Evolutionary conservation across 2,888 invertebrate species (phyloP).

Genomic region (Boloria selene): DNA sequence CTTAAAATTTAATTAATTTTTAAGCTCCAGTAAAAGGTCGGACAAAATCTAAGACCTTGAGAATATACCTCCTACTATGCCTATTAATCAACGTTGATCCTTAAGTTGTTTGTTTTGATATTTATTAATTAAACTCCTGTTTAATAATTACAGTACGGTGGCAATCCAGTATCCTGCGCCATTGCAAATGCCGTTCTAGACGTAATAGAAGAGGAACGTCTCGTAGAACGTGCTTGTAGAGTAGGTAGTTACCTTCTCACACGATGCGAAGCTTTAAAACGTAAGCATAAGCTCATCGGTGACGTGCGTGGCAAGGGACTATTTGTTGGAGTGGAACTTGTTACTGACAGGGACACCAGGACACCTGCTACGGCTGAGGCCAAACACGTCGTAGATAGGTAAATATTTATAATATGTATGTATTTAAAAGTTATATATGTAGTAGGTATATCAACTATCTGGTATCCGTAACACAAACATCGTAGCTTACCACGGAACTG

Average conservation of each 20-base stretch:
- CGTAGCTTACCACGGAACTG: no score
- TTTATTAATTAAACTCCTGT: not conserved
- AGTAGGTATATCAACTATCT: no score
- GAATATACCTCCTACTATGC: no score
- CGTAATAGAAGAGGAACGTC: constrained; percentile 93
- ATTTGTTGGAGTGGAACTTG: constrained; percentile 97
- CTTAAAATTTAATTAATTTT: constrained; percentile 15
- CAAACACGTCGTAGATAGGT: constrained; percentile 87
- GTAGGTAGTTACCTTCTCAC: constrained; percentile 91
- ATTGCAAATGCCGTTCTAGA: constrained; percentile 97
- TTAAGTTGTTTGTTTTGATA: not conserved
- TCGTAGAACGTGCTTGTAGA: constrained; percentile 90
- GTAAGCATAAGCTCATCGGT: constrained; percentile 90
- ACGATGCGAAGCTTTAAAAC: constrained; percentile 85
- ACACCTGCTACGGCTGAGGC: constrained; percentile 93
- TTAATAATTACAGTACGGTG: constrained; percentile 90
- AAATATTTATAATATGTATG: no score
- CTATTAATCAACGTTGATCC: no score
- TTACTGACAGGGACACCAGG: constrained; percentile 88
- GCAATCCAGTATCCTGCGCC: constrained; percentile 99
- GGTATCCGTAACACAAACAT: no score
- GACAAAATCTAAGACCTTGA: no score
- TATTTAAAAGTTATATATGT: no score
- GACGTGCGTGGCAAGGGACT: constrained; percentile 95
- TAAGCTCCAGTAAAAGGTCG: not conserved